Conservation (phyloP, 23 tunicate species). For the Styela plicata region DNA sequence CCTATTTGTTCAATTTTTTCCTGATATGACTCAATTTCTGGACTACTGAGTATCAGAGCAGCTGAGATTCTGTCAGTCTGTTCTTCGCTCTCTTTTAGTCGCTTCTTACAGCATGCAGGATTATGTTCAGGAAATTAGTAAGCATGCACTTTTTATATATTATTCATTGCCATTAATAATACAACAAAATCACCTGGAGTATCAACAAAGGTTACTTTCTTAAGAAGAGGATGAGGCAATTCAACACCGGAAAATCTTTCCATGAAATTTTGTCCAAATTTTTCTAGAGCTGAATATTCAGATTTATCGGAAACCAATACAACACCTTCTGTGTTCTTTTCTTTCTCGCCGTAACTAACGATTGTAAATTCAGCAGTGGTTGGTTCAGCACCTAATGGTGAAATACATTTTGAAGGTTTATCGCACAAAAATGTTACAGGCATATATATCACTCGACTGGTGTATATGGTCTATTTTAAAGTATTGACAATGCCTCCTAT, state of each 20-base stretch:
- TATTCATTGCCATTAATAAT: background rate
- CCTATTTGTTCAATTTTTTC: too few species aligned
- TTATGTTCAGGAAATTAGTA: too few species aligned
- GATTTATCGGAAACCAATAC: slow-evolving; percentile 50
- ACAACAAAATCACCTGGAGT: slow-evolving; percentile 37
- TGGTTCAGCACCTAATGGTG: slow-evolving; percentile 57
- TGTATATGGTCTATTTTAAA: too few species aligned
- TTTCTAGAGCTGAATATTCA: slow-evolving; percentile 50
- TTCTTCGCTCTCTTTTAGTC: too few species aligned
- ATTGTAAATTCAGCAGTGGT: slow-evolving; percentile 69
- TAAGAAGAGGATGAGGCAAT: slow-evolving; percentile 59
- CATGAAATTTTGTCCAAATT: slow-evolving; percentile 60
- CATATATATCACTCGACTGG: too few species aligned
- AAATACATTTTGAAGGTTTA: too few species aligned
- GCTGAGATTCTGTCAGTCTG: too few species aligned
- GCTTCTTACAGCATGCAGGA: too few species aligned
- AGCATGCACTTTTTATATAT: background rate
- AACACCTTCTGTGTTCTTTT: slow-evolving; percentile 57
- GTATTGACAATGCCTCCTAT: too few species aligned
- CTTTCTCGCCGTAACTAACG: slow-evolving; percentile 50
- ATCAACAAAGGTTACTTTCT: slow-evolving; percentile 58
- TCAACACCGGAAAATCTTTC: slow-evolving; percentile 65
- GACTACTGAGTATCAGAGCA: too few species aligned
- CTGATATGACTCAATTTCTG: too few species aligned
- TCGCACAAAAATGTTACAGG: too few species aligned